Conservation (phyloP, 2,888 invertebrate species). For the Aspidiotus rigidus region DNA sequence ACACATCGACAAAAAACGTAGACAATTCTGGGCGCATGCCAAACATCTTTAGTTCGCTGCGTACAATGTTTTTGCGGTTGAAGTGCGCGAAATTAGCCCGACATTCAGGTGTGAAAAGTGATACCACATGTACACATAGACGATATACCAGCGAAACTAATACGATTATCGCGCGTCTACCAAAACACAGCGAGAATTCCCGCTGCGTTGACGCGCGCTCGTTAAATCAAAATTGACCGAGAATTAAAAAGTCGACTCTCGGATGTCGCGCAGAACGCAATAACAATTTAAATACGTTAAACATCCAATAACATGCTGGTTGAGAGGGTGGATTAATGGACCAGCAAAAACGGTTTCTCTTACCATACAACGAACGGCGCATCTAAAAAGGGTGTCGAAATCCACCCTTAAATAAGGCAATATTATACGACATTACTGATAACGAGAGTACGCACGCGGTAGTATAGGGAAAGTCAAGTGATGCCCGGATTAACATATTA, state of each 20-base stretch:
- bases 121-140: too few relatives aligned
- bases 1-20: too few relatives aligned
- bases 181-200: background rate
- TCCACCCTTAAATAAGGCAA: constrained; percentile 31
- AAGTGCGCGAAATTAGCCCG: too few relatives aligned
- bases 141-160: too few relatives aligned
- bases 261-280: constrained; percentile 8
- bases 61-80: too few relatives aligned
- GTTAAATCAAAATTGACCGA: constrained; percentile 1
- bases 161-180: too few relatives aligned
- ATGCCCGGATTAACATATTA: constrained; percentile 34
- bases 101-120: too few relatives aligned
- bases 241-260: background rate
- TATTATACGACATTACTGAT: constrained; percentile 32
- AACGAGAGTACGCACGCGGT: constrained; percentile 13
- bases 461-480: constrained; percentile 26
- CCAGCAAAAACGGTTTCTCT: constrained; percentile 17
- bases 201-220: background rate
- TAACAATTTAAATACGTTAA: constrained; percentile 32
- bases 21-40: too few relatives aligned
- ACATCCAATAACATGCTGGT: constrained; percentile 33
- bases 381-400: constrained; percentile 32
- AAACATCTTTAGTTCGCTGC: too few relatives aligned
- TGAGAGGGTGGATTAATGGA: constrained; percentile 32
- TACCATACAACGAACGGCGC: background rate